A percentile compares a stretch with the other conserved stretches of the same genome.
Evolutionary conservation across 2,113 vertebrate species (phyloP).

Genomic region (Variabilichromis moorii): DNA sequence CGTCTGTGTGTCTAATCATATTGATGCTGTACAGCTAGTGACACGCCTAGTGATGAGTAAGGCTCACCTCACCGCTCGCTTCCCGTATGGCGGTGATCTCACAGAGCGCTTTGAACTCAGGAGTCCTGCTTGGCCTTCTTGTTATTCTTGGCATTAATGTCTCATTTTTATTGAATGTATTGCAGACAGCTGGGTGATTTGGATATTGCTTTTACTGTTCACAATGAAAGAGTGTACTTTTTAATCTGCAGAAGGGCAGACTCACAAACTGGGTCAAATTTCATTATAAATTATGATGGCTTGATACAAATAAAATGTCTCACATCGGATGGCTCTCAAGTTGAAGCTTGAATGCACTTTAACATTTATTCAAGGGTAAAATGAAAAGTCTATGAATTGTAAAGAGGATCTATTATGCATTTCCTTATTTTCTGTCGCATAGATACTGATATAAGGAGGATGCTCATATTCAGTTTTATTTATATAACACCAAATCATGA

Average conservation of each 20-base stretch:
- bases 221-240: not conserved
- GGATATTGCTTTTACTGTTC: not conserved
- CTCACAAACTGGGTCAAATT: not conserved
- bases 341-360: not conserved
- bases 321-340: not conserved
- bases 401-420: not conserved
- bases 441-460: not conserved
- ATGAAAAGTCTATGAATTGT: not conserved
- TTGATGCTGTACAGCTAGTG: constrained; percentile 36
- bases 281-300: not conserved
- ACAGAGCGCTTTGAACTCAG: not conserved
- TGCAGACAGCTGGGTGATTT: not conserved
- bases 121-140: not conserved
- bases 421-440: not conserved
- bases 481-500: not conserved
- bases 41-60: constrained; percentile 60
- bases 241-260: not conserved
- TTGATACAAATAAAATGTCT: not conserved
- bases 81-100: constrained; percentile 40
- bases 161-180: not conserved
- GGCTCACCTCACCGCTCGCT: constrained; percentile 42
- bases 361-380: not conserved
- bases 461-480: not conserved
- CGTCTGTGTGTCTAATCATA: constrained; percentile 31
- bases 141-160: not conserved